Evolutionary conservation across 1,140 invertebrate species (phyloP).

Genomic region (Penaeus vannamei): DNA sequence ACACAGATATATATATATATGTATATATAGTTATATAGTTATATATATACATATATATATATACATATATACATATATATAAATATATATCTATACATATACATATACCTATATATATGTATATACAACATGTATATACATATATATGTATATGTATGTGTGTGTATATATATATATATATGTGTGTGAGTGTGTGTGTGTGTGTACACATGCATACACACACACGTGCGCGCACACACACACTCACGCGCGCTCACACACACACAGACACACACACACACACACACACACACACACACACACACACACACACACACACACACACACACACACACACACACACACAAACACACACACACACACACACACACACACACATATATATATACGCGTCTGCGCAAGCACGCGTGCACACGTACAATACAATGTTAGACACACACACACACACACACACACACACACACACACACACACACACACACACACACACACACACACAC

Average conservation of each 20-base stretch:
- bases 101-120: too few relatives aligned
- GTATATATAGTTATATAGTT: too few relatives aligned
- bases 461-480: constrained; percentile 24
- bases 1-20: too few relatives aligned
- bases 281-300: constrained; percentile 1
- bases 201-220: background rate
- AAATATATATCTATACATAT: too few relatives aligned
- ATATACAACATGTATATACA: background rate
- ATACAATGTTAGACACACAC: too few relatives aligned
- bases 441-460: constrained; percentile 1
- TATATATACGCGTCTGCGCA: background rate
- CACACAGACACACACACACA: constrained; percentile 14
- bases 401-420: background rate
- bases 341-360: background rate
- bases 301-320: constrained; percentile 17
- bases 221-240: background rate
- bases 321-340: background rate
- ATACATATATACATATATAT: too few relatives aligned
- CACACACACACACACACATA: background rate
- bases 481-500: background rate
- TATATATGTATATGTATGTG: background rate
- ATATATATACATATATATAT: too few relatives aligned
- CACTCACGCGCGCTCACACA: constrained; percentile 1
- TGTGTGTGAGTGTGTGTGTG: background rate
- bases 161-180: background rate